Evolutionary conservation across 2,113 vertebrate species (phyloP).

Genomic region (Artemisiospiza belli): DNA sequence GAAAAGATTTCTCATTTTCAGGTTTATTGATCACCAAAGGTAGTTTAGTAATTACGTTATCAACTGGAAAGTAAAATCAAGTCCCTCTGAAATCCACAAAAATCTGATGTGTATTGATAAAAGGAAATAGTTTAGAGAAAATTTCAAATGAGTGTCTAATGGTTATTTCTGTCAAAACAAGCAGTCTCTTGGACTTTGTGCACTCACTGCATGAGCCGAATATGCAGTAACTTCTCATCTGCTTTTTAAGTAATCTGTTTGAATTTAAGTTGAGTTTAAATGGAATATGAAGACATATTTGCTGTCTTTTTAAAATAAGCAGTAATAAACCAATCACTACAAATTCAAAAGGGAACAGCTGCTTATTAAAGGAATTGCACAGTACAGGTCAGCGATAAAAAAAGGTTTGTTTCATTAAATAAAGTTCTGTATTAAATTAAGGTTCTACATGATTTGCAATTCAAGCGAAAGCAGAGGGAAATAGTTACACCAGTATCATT

Average conservation of each 20-base stretch:
- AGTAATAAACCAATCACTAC: background rate
- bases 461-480: background rate
- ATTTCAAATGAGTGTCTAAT: background rate
- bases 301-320: background rate
- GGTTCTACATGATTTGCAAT: background rate
- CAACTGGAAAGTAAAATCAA: slow-evolving; percentile 39
- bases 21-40: background rate
- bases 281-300: background rate
- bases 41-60: slow-evolving; percentile 26
- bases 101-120: background rate
- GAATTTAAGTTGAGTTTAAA: background rate
- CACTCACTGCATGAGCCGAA: background rate
- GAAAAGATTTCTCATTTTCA: background rate
- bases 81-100: slow-evolving; percentile 26
- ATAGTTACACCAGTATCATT: background rate
- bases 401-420: background rate
- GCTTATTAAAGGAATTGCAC: background rate
- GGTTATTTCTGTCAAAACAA: slow-evolving; percentile 6
- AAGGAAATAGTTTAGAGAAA: slow-evolving; percentile 9
- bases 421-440: background rate
- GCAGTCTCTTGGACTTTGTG: background rate
- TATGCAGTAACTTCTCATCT: background rate
- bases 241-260: background rate
- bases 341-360: background rate
- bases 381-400: background rate